Conservation (phyloP, 2,797 vertebrate genomes). For the Muscicapa comitata region DNA sequence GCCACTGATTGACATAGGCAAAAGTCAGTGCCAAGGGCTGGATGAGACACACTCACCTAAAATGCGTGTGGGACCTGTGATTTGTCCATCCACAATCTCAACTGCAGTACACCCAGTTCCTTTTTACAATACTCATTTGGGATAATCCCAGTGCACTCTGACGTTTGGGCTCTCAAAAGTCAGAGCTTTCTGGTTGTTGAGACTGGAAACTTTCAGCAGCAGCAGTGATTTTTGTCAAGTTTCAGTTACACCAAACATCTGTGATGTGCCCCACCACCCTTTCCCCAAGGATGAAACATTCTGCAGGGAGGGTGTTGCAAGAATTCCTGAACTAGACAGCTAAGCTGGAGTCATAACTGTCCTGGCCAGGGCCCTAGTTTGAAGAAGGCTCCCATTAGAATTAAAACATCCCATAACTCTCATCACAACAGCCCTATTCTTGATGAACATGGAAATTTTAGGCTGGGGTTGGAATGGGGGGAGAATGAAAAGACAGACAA, state of each 20-base stretch:
- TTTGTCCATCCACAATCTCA: neutral
- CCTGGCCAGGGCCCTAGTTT: constrained; percentile 57
- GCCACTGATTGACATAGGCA: neutral
- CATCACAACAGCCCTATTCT: constrained; percentile 54
- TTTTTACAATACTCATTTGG: constrained; percentile 21
- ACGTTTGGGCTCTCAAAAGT: constrained; percentile 52
- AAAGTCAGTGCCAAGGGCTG: neutral
- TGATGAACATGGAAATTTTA: constrained; percentile 23
- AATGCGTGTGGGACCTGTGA: neutral
- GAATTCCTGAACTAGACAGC: constrained; percentile 73
- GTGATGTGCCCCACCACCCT: constrained; percentile 74
- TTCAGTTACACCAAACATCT: constrained; percentile 76
- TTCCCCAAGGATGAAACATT: constrained; percentile 73
- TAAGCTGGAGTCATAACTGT: constrained; percentile 66
- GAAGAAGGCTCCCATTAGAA: constrained; percentile 62
- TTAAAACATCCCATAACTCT: constrained; percentile 55
- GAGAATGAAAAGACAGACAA: neutral
- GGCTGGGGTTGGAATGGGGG: neutral
- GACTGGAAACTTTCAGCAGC: constrained; percentile 63
- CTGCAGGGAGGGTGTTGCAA: constrained; percentile 70
- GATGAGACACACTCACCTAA: neutral
- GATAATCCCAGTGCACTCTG: constrained; percentile 35
- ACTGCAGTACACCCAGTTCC: constrained; percentile 17
- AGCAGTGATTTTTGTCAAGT: constrained; percentile 59
- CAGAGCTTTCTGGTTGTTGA: constrained; percentile 41